phyloP scores from a whole-genome alignment of 1,140 invertebrate species.

The Drosophila orosa region DNA sequence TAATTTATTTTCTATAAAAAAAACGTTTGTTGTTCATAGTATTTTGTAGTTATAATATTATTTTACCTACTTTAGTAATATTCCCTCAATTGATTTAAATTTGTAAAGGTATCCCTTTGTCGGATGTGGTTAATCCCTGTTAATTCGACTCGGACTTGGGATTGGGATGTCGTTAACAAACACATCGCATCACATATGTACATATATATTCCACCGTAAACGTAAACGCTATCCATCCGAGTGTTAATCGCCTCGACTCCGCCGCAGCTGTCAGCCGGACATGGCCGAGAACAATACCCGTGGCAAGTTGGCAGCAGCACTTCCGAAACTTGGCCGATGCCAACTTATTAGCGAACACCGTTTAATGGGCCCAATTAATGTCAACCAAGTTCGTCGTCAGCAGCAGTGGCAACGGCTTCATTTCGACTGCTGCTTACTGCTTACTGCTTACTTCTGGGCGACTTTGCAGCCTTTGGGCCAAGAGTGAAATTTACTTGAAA shows the following conservation, averaged over 20 bases:
- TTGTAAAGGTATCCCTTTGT: slow-evolving; percentile 17
- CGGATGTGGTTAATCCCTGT: slow-evolving; percentile 3
- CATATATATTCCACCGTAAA: slow-evolving; percentile 33
- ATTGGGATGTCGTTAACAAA: slow-evolving; percentile 46
- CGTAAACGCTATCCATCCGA: slow-evolving; percentile 40
- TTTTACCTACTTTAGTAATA: neutral
- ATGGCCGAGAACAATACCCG: slow-evolving; percentile 55
- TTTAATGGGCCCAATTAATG: slow-evolving; percentile 79
- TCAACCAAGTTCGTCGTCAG: slow-evolving; percentile 60
- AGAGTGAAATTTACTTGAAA: slow-evolving; percentile 62
- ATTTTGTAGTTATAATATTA: neutral
- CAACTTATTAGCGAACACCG: slow-evolving; percentile 75
- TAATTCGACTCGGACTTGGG: neutral
- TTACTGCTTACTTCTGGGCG: slow-evolving; percentile 12
- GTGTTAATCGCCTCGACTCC: slow-evolving; percentile 72
- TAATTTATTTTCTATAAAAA: too few relatives aligned
- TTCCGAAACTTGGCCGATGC: slow-evolving; percentile 53
- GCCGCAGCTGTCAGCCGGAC: slow-evolving; percentile 59
- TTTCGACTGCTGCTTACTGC: slow-evolving; percentile 3
- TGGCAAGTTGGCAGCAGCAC: slow-evolving; percentile 30
- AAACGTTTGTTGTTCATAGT: too few relatives aligned
- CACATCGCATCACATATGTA: slow-evolving; percentile 19
- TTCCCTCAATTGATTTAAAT: neutral
- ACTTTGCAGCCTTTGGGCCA: slow-evolving; percentile 36
- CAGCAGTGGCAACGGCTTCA: neutral